A percentile compares a stretch with the other conserved stretches of the same genome.
These are phyloP conservation scores for Leptodactylus fallax DNA, from an alignment of 2,797 vertebrate species.

Conservation along the genomic window DNA sequence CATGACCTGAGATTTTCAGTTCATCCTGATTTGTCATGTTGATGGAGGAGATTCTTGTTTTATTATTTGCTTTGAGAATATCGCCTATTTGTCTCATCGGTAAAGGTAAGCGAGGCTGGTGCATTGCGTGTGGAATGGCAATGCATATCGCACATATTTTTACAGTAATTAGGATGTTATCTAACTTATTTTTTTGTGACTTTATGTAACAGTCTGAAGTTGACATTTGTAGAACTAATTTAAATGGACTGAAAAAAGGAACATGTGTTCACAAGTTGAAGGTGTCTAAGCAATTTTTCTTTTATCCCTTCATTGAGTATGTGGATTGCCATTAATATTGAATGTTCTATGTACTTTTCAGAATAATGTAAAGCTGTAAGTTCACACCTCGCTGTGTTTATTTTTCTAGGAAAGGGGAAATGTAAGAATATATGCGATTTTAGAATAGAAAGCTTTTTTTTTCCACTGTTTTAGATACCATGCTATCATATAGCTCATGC, in stretches of 20 bases:
- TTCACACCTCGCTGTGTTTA: conserved; percentile 21
- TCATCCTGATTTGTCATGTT: not conserved
- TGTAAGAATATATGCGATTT: not conserved
- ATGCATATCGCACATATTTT: conserved; percentile 21
- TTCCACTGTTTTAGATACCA: not conserved
- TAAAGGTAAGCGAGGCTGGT: not conserved
- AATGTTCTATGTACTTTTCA: conserved; percentile 35
- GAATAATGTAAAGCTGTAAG: conserved; percentile 14
- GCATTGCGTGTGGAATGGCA: conserved; percentile 2
- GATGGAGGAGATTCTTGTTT: not conserved
- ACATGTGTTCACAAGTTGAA: conserved; percentile 49
- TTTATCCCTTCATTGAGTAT: conserved; percentile 29
- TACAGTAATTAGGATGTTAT: conserved; percentile 44
- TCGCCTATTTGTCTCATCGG: conserved; percentile 22
- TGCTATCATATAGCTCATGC: too few relatives aligned
- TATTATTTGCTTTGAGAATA: conserved; percentile 14
- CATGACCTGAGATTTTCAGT: not conserved
- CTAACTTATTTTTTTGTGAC: conserved; percentile 36
- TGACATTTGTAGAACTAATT: conserved; percentile 52
- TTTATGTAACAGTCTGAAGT: conserved; percentile 34
- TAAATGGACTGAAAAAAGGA: conserved; percentile 43
- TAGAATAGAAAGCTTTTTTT: not conserved
- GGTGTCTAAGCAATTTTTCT: conserved; percentile 30
- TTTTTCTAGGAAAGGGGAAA: not conserved
- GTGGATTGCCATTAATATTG: conserved; percentile 48